Evolutionary conservation across 2,888 invertebrate genomes (phyloP).

Genomic region (Plusia festucae): DNA sequence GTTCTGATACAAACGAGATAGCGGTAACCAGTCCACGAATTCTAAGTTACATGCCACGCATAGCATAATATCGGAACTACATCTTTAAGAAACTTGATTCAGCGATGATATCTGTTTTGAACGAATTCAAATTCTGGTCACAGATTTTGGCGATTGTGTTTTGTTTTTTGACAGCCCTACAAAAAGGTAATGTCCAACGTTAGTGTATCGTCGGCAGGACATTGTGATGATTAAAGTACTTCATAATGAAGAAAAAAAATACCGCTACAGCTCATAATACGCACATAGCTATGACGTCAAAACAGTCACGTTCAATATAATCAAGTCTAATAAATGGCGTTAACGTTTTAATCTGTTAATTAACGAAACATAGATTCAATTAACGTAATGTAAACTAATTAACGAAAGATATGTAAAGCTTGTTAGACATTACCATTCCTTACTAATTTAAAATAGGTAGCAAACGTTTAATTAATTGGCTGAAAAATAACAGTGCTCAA

Average conservation of each 20-base stretch:
- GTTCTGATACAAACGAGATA: constrained; percentile 28
- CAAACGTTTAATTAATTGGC: constrained; percentile 70
- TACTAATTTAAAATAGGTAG: constrained; percentile 66
- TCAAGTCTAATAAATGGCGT: background rate
- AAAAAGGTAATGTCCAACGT: constrained; percentile 78
- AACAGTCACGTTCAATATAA: background rate
- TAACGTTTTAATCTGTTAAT: background rate
- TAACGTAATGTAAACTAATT: constrained; percentile 29
- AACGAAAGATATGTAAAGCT: constrained; percentile 28
- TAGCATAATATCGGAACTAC: constrained; percentile 26
- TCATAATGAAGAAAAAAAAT: constrained; percentile 76
- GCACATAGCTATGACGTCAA: background rate
- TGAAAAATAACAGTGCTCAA: constrained; percentile 66
- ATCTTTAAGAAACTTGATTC: constrained; percentile 23
- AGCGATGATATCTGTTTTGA: constrained; percentile 30
- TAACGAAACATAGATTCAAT: constrained; percentile 2
- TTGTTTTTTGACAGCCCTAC: constrained; percentile 62
- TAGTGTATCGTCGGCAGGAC: constrained; percentile 72
- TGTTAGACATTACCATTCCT: constrained; percentile 49
- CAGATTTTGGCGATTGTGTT: constrained; percentile 33
- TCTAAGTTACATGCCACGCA: constrained; percentile 23
- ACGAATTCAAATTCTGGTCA: constrained; percentile 41
- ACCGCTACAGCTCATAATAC: background rate
- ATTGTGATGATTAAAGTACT: constrained; percentile 82
- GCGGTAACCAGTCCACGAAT: constrained; percentile 28